phyloP scores from a whole-genome alignment of 2,888 invertebrate species.

The Acholoe squamosa region DNA sequence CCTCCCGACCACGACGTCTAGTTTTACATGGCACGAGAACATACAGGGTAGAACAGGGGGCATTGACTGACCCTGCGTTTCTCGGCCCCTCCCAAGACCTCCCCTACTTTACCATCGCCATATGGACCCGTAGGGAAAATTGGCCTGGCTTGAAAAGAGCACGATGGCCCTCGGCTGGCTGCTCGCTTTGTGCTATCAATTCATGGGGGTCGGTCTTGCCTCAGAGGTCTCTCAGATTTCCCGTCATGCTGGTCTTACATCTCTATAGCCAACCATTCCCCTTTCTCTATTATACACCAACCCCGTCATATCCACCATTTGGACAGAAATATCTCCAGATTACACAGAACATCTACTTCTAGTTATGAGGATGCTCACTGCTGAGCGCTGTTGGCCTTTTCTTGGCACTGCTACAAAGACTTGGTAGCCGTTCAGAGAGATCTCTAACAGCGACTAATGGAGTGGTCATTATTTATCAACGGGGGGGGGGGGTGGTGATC shows the following conservation, averaged over 20 bases:
- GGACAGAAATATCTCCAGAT: not conserved
- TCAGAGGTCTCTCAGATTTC: not conserved
- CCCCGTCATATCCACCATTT: not conserved
- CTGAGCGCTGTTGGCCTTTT: no score
- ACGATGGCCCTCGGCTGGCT: not conserved
- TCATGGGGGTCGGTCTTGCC: not conserved
- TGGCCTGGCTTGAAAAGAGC: slow-evolving; percentile 16
- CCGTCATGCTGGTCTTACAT: not conserved
- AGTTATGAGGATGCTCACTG: not conserved
- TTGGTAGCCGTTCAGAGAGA: no score
- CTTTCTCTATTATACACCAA: not conserved
- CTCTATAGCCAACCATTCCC: not conserved
- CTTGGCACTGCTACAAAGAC: no score
- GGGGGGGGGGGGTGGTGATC: no score
- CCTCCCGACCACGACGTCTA: not conserved
- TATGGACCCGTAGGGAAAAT: not conserved
- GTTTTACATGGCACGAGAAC: not conserved
- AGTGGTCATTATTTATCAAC: no score
- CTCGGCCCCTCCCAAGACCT: no score
- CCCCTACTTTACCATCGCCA: not conserved
- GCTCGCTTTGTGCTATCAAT: not conserved
- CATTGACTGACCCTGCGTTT: no score
- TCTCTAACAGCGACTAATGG: no score
- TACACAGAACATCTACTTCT: not conserved
- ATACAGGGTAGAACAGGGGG: no score